Evolutionary conservation across 2,113 vertebrate genomes (phyloP).

Genomic region (Oncorhynchus tshawytscha): DNA sequence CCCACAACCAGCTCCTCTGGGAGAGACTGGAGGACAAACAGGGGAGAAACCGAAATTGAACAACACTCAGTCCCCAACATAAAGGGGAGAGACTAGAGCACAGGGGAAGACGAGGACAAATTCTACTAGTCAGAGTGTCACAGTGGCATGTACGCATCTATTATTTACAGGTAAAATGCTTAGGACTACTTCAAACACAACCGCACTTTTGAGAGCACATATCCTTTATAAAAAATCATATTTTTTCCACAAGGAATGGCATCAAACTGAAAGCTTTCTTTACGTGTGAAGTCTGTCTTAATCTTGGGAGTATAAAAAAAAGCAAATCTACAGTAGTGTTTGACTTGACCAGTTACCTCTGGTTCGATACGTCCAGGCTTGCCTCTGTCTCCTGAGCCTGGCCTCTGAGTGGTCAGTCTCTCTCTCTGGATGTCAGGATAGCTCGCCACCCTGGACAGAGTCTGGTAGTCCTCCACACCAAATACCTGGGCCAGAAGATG

Average conservation of each 20-base stretch:
- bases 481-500: constrained; percentile 78
- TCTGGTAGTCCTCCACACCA: constrained; percentile 87
- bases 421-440: constrained; percentile 76
- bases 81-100: neutral
- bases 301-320: neutral
- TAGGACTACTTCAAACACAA: too few species aligned
- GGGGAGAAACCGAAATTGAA: neutral
- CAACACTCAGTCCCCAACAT: neutral
- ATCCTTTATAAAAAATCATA: too few species aligned
- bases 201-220: too few species aligned
- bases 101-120: neutral
- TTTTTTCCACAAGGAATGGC: too few species aligned
- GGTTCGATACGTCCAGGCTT: constrained; percentile 59
- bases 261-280: too few species aligned
- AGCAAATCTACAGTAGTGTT: neutral
- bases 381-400: constrained; percentile 75
- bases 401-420: constrained; percentile 60
- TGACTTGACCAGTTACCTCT: constrained; percentile 47
- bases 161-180: too few species aligned
- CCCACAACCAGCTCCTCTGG: constrained; percentile 81
- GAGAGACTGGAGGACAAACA: constrained; percentile 50
- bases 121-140: too few species aligned
- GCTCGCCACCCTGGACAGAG: constrained; percentile 78
- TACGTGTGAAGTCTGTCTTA: too few species aligned
- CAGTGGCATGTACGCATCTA: too few species aligned